Evolutionary conservation across 2,888 invertebrate species (phyloP), one percentile per base, ranked within the genome.

Genomic region (Philopedon plagiatum): DNA sequence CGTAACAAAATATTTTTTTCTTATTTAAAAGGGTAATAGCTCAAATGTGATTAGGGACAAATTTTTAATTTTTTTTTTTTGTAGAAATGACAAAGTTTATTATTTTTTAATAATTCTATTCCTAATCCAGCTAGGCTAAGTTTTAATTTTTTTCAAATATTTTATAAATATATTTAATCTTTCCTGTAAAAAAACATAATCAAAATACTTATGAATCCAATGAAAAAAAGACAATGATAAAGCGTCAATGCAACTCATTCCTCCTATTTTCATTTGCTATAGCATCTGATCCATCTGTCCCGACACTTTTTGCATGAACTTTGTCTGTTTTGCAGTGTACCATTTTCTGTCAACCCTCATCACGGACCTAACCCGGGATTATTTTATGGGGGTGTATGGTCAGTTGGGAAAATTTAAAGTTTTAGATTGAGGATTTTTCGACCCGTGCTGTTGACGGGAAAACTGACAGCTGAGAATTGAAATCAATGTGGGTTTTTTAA

Each of bases 351-450:
- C 67, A 67, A 67, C 69, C 69, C 69, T 70, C 26, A 57, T 70
- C 69, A 63, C 26, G 15, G 44, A 9, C 21, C 29, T n/a, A 54
- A 68, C 44, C 62, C 62, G 32, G 41, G 44, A 57, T 62, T 63
- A 62, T 63, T 70, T 56, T 44, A 41, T 21, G 34, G 69, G 56
- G 69, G 51, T 54, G 51, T 13, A 15, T 51, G 67, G 68, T 62
- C 68, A 69, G 68, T 34, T 39, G 68, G 61, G 68, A 65, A 65
- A 71, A 71, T 71, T 71, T 65, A 71, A 71, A 71, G 51, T 71
- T 71, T 71, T 60, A 54, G 58, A 70, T 70, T 56, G 64, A 58
- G 60, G 60, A 65, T 60, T 71, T 49, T 71, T 71, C 29, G 34
- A 39, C 4, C 46, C 41, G 34, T n/a, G 23, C 15, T 11, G 46